Base-by-base conservation (phyloP, 2,888 invertebrate genomes). In the Tuberolachnus salignus region DNA sequence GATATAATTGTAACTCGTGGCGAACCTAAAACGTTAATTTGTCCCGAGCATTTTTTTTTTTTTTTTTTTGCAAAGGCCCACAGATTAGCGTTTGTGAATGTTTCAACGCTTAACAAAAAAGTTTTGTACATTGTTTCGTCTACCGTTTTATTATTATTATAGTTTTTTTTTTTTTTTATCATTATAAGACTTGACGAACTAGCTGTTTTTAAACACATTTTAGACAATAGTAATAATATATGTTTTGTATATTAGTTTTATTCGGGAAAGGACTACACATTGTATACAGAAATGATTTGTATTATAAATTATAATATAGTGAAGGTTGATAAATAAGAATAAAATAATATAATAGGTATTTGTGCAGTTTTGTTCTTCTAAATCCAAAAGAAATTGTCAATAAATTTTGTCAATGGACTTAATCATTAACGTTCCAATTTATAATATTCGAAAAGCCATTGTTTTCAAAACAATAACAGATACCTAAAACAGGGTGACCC, bases 51-150 rank as follows among this genome's bases (percentile, higher is more conserved):
- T n/a, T n/a, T n/a, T n/a, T n/a, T n/a, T n/a, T n/a, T n/a, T n/a
- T n/a, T n/a, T n/a, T n/a, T n/a, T n/a, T n/a, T n/a, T n/a, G n/a
- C n/a, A n/a, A n/a, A n/a, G n/a, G n/a, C n/a, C n/a, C n/a, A n/a
- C n/a, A n/a, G n/a, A n/a, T n/a, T n/a, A n/a, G n/a, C n/a, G 9
- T 26, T 46, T 4, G 0, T 23, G 34, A 61, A 34, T 11, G 14
- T 26, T 61, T 9, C 4, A 49, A 13, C 3, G 4, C 10, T 49
- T 26, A 34, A 34, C 11, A 2, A 1, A n/a, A n/a, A n/a, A 59
- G 34, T 19, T 14, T 61, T 61, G 61, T 72, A 34, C 19, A 34
- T 72, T 49, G 16, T 72, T 72, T 72, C 26, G 59, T 61, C 21
- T 4, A 49, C 59, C 59, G 46, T 59, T 59, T 11, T 19, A 49